Evolutionary conservation across 2,888 invertebrate genomes (phyloP).

Genomic region (Diplazon laetatorius): DNA sequence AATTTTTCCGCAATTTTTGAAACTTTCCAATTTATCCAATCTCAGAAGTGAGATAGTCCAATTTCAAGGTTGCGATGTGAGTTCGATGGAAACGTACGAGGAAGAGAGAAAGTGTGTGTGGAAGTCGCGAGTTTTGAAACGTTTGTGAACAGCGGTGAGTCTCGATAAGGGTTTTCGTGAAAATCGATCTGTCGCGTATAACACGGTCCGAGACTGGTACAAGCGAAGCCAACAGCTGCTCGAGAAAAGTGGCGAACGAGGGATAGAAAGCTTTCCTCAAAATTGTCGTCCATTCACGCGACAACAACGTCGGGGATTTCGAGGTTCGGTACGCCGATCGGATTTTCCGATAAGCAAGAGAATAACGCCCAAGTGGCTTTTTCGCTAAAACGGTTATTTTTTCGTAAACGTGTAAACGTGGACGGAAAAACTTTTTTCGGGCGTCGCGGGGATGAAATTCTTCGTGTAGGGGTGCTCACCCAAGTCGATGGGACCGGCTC

Average conservation of each 20-base stretch:
- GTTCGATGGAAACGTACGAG: conserved; percentile 1
- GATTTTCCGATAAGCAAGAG: conserved; percentile 70
- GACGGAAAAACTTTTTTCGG: conserved; percentile 19
- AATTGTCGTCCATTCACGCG: conserved; percentile 75
- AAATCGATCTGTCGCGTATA: conserved; percentile 46
- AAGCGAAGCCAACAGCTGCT: conserved; percentile 45
- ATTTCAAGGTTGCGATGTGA: too few species aligned
- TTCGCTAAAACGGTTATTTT: conserved; percentile 71
- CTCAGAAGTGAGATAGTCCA: too few species aligned
- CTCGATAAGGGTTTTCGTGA: conserved; percentile 48
- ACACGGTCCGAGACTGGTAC: conserved; percentile 35
- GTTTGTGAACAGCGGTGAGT: conserved; percentile 39
- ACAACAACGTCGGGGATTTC: conserved; percentile 46
- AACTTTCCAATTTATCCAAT: too few species aligned
- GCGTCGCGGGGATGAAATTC: conserved; percentile 26
- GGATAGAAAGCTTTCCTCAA: conserved; percentile 70
- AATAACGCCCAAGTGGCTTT: conserved; percentile 69
- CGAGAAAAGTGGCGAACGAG: conserved; percentile 32
- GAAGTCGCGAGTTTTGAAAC: not conserved
- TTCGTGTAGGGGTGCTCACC: conserved; percentile 11
- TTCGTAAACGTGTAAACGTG: conserved; percentile 48
- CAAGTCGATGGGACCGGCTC: conserved; percentile 19
- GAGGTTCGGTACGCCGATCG: conserved; percentile 66
- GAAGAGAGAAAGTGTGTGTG: conserved; percentile 1
- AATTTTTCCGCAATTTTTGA: too few species aligned